A percentile compares a stretch with the other conserved stretches of the same genome.
phyloP scores from a whole-genome alignment of 2,113 vertebrate species.

The Pterophyllum scalare region DNA sequence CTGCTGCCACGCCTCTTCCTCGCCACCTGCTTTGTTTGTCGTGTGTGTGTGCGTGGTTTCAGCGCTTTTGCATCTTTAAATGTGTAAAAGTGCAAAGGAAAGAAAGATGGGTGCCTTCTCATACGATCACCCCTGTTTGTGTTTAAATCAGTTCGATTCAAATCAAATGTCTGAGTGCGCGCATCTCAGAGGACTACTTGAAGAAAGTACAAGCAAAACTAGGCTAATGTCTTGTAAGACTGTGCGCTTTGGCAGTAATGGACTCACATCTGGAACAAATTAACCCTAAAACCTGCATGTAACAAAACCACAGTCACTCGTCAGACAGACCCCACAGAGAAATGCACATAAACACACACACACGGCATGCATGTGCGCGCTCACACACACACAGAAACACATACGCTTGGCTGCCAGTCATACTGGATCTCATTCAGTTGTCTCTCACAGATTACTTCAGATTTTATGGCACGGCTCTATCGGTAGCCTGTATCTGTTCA shows the following conservation, averaged over 20 bases:
- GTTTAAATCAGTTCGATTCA: not conserved
- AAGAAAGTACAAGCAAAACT: slow-evolving; percentile 24
- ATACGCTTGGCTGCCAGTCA: slow-evolving; percentile 2
- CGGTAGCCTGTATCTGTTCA: slow-evolving; percentile 53
- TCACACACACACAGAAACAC: not conserved
- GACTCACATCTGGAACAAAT: slow-evolving; percentile 71
- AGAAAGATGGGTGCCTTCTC: not conserved
- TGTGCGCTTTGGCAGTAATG: slow-evolving; percentile 42
- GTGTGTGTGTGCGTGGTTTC: not conserved
- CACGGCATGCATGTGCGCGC: not conserved
- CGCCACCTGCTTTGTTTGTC: not conserved
- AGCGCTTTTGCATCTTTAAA: not conserved
- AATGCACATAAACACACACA: not conserved
- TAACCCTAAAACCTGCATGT: slow-evolving; percentile 65
- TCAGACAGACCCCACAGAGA: slow-evolving; percentile 24
- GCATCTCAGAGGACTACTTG: not conserved
- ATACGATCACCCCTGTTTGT: not conserved
- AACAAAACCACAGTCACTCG: slow-evolving; percentile 54
- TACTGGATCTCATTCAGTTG: slow-evolving; percentile 44
- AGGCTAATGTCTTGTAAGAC: slow-evolving; percentile 64
- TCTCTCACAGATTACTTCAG: slow-evolving; percentile 42
- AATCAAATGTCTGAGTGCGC: not conserved
- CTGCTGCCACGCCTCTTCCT: slow-evolving; percentile 12
- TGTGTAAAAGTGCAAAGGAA: not conserved
- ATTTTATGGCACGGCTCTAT: slow-evolving; percentile 19